A percentile compares a stretch with the other conserved stretches of the same genome.
Conservation (phyloP, 2,797 vertebrate species). For the Balearica regulorum region DNA sequence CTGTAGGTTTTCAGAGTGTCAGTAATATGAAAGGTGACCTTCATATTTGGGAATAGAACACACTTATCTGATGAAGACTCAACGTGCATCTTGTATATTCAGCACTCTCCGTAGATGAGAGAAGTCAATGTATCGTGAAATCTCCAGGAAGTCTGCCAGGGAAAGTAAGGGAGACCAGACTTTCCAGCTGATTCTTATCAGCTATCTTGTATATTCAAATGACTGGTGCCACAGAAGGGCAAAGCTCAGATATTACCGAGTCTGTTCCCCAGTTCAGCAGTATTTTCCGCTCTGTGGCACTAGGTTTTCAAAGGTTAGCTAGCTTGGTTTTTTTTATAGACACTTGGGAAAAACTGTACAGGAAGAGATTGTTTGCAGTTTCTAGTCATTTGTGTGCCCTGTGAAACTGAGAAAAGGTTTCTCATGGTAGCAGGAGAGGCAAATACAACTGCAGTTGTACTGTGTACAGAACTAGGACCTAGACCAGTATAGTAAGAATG, state of each 20-base stretch:
- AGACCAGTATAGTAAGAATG: neutral
- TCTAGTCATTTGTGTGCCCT: neutral
- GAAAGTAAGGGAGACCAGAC: neutral
- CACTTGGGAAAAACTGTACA: neutral
- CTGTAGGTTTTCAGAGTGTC: neutral
- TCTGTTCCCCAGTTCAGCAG: neutral
- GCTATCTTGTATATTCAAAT: neutral
- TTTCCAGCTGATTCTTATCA: neutral
- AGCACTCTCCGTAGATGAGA: neutral
- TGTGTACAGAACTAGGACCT: neutral
- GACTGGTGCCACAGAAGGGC: neutral
- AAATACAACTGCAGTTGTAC: neutral
- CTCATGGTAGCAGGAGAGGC: neutral
- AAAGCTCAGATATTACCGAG: neutral
- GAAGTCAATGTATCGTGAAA: neutral
- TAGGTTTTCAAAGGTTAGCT: neutral
- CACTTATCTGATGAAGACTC: neutral
- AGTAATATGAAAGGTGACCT: neutral
- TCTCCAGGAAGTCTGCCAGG: constrained; percentile 7
- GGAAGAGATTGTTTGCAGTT: neutral
- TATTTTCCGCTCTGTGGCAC: neutral
- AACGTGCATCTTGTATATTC: neutral
- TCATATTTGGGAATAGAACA: neutral
- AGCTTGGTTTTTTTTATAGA: neutral
- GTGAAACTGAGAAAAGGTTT: neutral